Evolutionary conservation across 2,888 invertebrate genomes (phyloP).

Genomic region (Tryphoninae sp.): DNA sequence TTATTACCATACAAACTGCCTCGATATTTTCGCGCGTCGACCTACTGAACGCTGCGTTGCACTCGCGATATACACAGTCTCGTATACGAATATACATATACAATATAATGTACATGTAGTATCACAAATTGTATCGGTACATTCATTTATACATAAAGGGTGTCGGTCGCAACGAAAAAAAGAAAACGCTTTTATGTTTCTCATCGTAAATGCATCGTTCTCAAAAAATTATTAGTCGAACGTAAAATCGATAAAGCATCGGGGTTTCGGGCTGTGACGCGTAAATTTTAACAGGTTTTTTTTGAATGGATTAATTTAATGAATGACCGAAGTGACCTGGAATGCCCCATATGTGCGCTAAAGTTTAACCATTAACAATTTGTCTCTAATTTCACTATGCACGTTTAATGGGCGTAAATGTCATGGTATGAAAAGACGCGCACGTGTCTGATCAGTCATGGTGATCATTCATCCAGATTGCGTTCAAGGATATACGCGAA

Average conservation of each 20-base stretch:
- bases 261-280: too few relatives aligned
- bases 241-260: too few relatives aligned
- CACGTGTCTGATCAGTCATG: constrained; percentile 51
- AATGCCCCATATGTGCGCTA: not conserved
- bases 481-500: constrained; percentile 24
- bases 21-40: constrained; percentile 57
- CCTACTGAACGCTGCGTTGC: constrained; percentile 53
- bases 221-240: too few relatives aligned
- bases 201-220: too few relatives aligned
- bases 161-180: too few relatives aligned
- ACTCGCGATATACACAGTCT: constrained; percentile 21
- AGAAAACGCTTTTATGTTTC: too few relatives aligned
- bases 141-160: too few relatives aligned
- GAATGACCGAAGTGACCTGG: not conserved
- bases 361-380: constrained; percentile 31
- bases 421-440: constrained; percentile 11
- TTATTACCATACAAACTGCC: constrained; percentile 57
- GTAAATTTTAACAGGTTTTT: too few relatives aligned
- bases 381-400: constrained; percentile 22
- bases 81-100: not conserved
- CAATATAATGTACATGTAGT: not conserved
- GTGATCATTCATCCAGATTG: constrained; percentile 55
- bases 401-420: constrained; percentile 28
- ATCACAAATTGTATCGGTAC: not conserved
- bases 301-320: too few relatives aligned